Conservation (phyloP, 2,113 vertebrate genomes). For the Mandrillus leucophaeus region DNA sequence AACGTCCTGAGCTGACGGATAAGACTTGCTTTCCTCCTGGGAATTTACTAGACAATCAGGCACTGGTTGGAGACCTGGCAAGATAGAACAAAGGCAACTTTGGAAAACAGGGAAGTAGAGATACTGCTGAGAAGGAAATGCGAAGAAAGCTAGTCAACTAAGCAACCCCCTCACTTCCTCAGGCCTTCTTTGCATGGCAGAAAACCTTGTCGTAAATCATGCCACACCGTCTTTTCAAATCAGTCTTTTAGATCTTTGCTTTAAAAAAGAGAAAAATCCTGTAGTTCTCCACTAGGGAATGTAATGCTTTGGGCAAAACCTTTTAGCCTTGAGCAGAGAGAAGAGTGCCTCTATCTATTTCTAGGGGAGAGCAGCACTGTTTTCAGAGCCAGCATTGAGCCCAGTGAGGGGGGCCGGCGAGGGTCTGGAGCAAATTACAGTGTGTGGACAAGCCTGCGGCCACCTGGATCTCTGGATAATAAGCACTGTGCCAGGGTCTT, state of each 20-base stretch:
- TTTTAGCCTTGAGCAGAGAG: not conserved
- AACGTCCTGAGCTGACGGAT: not conserved
- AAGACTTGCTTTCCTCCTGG: conserved; percentile 39
- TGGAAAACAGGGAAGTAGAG: not conserved
- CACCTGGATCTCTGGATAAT: conserved; percentile 45
- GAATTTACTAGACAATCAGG: not conserved
- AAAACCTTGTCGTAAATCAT: not conserved
- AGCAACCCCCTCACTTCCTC: not conserved
- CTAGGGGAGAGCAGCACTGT: not conserved
- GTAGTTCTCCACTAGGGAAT: not conserved
- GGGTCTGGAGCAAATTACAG: not conserved
- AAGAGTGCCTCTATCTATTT: not conserved
- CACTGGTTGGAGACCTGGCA: not conserved
- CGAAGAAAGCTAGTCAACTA: not conserved
- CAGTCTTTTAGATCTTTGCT: conserved; percentile 43
- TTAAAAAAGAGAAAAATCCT: not conserved
- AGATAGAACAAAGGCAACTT: conserved; percentile 5
- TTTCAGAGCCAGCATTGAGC: not conserved
- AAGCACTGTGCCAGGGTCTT: not conserved
- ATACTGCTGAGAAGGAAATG: not conserved
- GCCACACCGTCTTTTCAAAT: conserved; percentile 48
- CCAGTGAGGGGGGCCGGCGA: rapidly evolving
- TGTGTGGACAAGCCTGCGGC: not conserved
- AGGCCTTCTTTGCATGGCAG: not conserved
- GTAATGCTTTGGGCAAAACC: not conserved